A percentile compares a stretch with the other conserved stretches of the same genome.
Conservation (phyloP, 2,113 vertebrate species). For the Corythornis vintsioides region DNA sequence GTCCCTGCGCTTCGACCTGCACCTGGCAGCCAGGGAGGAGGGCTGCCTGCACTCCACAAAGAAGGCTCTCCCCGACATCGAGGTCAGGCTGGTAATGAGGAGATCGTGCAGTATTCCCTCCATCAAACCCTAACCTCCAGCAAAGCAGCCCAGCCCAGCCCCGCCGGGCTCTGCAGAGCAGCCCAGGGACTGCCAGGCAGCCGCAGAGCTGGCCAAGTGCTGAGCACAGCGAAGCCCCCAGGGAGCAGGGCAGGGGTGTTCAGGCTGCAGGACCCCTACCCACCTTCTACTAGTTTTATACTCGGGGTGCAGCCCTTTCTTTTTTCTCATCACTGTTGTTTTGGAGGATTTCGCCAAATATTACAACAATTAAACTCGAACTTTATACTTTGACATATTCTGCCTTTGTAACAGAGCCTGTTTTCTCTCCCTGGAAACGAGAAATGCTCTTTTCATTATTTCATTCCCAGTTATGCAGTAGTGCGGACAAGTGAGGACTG, state of each 20-base stretch:
- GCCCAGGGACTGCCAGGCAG: neutral
- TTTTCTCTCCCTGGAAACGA: slow-evolving; percentile 35
- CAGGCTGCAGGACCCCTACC: neutral
- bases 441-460: neutral
- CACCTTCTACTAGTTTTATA: slow-evolving; percentile 35
- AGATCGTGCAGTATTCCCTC: slow-evolving; percentile 92
- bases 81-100: slow-evolving; percentile 94
- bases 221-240: too few species aligned
- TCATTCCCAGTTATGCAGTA: neutral
- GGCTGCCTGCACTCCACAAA: slow-evolving; percentile 82
- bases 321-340: slow-evolving; percentile 65
- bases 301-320: neutral
- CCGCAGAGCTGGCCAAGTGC: too few species aligned
- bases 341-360: slow-evolving; percentile 41
- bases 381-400: slow-evolving; percentile 16
- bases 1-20: slow-evolving; percentile 95
- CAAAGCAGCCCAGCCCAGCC: neutral
- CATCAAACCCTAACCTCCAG: slow-evolving; percentile 79
- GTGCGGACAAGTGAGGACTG: neutral
- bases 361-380: neutral
- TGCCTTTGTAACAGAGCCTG: slow-evolving; percentile 43
- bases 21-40: slow-evolving; percentile 87
- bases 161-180: neutral
- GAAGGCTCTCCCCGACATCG: slow-evolving; percentile 89
- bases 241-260: neutral